Evolutionary conservation across 2,797 vertebrate genomes (phyloP), one percentile per base, ranked within the genome.

Genomic region (Pelodytes ibericus): DNA sequence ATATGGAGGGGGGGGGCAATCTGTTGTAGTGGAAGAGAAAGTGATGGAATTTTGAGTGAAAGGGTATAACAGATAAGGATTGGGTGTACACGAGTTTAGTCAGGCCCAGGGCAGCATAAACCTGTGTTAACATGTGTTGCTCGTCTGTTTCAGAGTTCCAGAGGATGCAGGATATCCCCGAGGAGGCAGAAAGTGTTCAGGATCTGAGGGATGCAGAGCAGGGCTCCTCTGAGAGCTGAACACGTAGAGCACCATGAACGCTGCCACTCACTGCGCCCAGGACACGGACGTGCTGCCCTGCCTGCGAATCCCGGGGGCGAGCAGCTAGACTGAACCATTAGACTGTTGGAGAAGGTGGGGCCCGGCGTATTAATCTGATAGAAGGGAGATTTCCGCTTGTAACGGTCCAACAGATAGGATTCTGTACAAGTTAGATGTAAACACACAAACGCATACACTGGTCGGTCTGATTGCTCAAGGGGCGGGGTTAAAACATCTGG

Each of bases 91-190:
- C n/a, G n/a, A n/a, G n/a, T n/a, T n/a, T n/a, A n/a, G n/a, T n/a
- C n/a, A n/a, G n/a, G n/a, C n/a, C n/a, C n/a, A n/a, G n/a, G n/a
- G n/a, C n/a, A n/a, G n/a, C n/a, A n/a, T n/a, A n/a, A n/a, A n/a
- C n/a, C n/a, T n/a, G n/a, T n/a, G n/a, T n/a, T n/a, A n/a, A n/a
- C n/a, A n/a, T n/a, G n/a, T n/a, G n/a, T n/a, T n/a, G n/a, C n/a
- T n/a, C n/a, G 3, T 57, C 30, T 47, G 25, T 1, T 77, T 79
- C 39, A 91, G 88, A 90, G 70, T 88, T 86, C 88, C 82, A 85
- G 89, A 91, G 96, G 87, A 92, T 98, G 85, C 96, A 98, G 86
- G 96, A 97, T 88, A 98, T 98, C 69, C 96, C 96, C 0, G 96
- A 97, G 81, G 96, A 98, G 84, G 94, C 83, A 0, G 96, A 98